These are phyloP conservation scores for Pinna nobilis DNA, from an alignment of 1,140 invertebrate genomes.

Conservation along the genomic window DNA sequence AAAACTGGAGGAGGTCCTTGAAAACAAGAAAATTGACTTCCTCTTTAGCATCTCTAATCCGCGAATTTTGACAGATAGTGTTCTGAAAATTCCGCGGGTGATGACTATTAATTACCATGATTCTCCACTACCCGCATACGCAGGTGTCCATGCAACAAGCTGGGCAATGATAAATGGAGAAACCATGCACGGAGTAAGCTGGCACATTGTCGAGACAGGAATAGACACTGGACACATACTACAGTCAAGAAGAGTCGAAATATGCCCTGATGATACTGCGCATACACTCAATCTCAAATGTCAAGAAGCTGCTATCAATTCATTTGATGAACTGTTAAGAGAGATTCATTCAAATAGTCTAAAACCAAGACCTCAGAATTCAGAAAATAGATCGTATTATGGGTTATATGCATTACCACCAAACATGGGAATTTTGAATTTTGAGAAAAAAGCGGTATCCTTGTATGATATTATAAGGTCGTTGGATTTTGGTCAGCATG, in stretches of 20 bases:
- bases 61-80: slow-evolving; percentile 45
- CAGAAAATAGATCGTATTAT: slow-evolving; percentile 47
- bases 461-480: slow-evolving; percentile 47
- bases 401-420: slow-evolving; percentile 51
- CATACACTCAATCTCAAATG: slow-evolving; percentile 57
- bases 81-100: slow-evolving; percentile 37
- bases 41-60: slow-evolving; percentile 61
- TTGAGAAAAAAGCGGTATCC: slow-evolving; percentile 18
- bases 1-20: slow-evolving; percentile 37
- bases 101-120: slow-evolving; percentile 58
- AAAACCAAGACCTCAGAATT: slow-evolving; percentile 27
- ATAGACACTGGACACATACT: slow-evolving; percentile 61
- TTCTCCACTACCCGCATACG: slow-evolving; percentile 53
- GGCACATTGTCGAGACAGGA: slow-evolving; percentile 53
- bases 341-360: slow-evolving; percentile 35
- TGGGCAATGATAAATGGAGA: slow-evolving; percentile 57
- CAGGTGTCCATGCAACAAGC: slow-evolving; percentile 54
- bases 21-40: slow-evolving; percentile 34
- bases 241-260: slow-evolving; percentile 33
- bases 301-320: slow-evolving; percentile 46
- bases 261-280: slow-evolving; percentile 46
- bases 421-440: slow-evolving; percentile 51
- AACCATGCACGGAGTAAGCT: slow-evolving; percentile 52
- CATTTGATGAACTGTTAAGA: slow-evolving; percentile 39
- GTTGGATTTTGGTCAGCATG: slow-evolving; percentile 50